Conservation (phyloP, 1,140 invertebrate genomes). For the Conopomorpha cramerella region DNA sequence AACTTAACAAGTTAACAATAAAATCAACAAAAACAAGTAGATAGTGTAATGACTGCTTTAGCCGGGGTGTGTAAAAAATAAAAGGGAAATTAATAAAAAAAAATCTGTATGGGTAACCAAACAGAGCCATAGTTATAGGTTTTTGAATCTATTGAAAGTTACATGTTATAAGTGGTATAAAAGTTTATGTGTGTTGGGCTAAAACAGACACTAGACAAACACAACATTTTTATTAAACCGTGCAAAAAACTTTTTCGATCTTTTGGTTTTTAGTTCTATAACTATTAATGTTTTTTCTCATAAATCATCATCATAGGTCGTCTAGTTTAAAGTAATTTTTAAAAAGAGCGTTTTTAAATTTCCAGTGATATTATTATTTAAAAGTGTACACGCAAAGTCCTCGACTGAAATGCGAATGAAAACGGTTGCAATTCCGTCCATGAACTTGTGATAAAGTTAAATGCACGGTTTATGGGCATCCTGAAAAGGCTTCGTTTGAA, state of each 20-base stretch:
- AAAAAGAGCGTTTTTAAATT: too few relatives aligned
- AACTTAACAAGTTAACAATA: constrained; percentile 41
- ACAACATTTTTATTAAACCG: constrained; percentile 5
- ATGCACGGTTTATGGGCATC: too few relatives aligned
- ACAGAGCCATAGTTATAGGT: background rate
- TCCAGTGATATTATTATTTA: too few relatives aligned
- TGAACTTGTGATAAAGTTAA: too few relatives aligned
- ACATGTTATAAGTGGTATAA: constrained; percentile 1
- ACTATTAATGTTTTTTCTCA: too few relatives aligned
- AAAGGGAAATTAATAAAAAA: background rate
- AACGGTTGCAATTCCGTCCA: too few relatives aligned
- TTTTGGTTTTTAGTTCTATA: too few relatives aligned
- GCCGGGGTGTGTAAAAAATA: too few relatives aligned
- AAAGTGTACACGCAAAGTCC: too few relatives aligned
- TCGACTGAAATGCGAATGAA: too few relatives aligned
- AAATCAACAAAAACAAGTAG: constrained; percentile 11
- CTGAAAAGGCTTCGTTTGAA: constrained; percentile 16
- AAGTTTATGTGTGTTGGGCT: constrained; percentile 10
- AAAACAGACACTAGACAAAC: constrained; percentile 25
- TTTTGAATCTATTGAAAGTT: constrained; percentile 1
- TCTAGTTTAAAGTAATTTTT: too few relatives aligned
- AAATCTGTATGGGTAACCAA: background rate
- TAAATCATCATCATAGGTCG: too few relatives aligned
- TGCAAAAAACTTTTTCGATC: constrained; percentile 3
- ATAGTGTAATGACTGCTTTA: constrained; percentile 33